Evolutionary conservation across 2,113 vertebrate species (phyloP).

Genomic region (Otolemur garnettii): DNA sequence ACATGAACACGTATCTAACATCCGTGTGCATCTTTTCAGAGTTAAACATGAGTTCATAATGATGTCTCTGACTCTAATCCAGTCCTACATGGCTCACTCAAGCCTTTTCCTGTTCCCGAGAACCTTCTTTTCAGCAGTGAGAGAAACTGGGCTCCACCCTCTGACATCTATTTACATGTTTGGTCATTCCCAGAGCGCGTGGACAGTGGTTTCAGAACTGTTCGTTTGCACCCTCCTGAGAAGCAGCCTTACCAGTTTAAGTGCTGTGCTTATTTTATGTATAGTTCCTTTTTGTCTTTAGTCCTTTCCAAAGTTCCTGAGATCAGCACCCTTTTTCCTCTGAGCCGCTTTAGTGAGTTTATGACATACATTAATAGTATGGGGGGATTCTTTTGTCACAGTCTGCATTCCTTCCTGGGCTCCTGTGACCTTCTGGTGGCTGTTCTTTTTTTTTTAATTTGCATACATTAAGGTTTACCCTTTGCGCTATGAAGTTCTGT

Average conservation of each 20-base stretch:
- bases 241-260: background rate
- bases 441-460: background rate
- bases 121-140: background rate
- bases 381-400: background rate
- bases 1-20: background rate
- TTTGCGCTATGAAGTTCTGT: background rate
- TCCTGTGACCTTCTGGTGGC: background rate
- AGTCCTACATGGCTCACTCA: background rate
- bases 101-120: background rate
- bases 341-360: background rate
- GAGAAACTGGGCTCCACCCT: background rate
- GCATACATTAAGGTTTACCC: background rate
- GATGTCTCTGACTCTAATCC: background rate
- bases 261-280: background rate
- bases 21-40: background rate
- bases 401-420: background rate
- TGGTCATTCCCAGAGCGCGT: background rate
- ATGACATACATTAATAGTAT: background rate
- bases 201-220: background rate
- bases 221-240: background rate
- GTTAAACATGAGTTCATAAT: background rate
- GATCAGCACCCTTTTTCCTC: background rate
- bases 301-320: constrained; percentile 20
- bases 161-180: background rate
- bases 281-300: constrained; percentile 3